Conservation (phyloP, 2,888 invertebrate genomes). For the Epinotia brunnichana region DNA sequence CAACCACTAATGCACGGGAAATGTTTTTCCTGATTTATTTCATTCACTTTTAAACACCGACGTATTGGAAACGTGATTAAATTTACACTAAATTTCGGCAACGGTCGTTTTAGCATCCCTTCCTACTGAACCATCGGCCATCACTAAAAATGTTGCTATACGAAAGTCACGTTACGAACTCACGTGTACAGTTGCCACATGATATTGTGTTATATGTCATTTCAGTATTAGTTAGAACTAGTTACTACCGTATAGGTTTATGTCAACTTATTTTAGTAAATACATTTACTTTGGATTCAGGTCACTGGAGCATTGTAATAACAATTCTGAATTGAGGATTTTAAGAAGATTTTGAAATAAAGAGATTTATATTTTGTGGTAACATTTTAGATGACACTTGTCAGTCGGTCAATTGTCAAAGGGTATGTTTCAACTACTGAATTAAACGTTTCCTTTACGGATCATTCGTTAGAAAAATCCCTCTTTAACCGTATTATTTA, state of each 20-base stretch:
- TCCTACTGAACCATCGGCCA: slow-evolving; percentile 79
- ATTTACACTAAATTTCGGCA: slow-evolving; percentile 73
- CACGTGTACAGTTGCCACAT: slow-evolving; percentile 65
- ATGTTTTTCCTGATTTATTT: slow-evolving; percentile 58
- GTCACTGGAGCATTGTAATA: not conserved
- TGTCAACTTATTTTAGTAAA: not conserved
- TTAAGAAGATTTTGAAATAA: not conserved
- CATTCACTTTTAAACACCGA: slow-evolving; percentile 69
- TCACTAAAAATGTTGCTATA: slow-evolving; percentile 72
- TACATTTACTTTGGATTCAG: too few relatives aligned
- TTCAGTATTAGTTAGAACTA: slow-evolving; percentile 2
- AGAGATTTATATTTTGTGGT: not conserved
- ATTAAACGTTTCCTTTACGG: not conserved
- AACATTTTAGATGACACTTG: slow-evolving; percentile 11
- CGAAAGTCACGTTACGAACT: slow-evolving; percentile 69
- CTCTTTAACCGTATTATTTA: too few relatives aligned
- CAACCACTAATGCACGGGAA: slow-evolving; percentile 68
- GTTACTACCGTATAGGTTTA: not conserved
- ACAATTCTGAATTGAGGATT: not conserved
- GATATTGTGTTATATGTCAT: slow-evolving; percentile 3
- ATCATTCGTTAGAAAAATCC: too few relatives aligned
- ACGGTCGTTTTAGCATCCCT: slow-evolving; percentile 66
- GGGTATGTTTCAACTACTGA: not conserved
- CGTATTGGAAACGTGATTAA: slow-evolving; percentile 70
- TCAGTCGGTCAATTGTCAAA: not conserved